Percentiles rank a stretch among this genome's conserved stretches.
These are phyloP conservation scores for Hassar affinis DNA, from an alignment of 2,113 vertebrate genomes.

Conservation along the genomic window DNA sequence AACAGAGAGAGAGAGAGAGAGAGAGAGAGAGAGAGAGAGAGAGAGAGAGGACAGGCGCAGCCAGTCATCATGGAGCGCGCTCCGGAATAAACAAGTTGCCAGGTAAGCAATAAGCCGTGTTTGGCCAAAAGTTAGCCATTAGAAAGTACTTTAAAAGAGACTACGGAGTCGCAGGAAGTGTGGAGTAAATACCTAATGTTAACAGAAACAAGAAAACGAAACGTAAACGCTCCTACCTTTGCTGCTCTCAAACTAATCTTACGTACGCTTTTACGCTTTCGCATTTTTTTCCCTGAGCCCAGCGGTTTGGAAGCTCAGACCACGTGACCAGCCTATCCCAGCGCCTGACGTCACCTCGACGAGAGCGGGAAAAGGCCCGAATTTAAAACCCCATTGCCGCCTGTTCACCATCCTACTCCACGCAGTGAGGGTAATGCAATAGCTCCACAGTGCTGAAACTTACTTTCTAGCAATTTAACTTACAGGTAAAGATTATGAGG, in stretches of 20 bases:
- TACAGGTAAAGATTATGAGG: background rate
- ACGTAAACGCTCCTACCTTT: slow-evolving; percentile 13
- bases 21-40: background rate
- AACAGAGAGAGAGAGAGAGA: background rate
- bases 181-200: background rate
- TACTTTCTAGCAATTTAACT: background rate
- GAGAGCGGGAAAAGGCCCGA: background rate
- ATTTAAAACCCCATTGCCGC: background rate
- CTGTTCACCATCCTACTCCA: too few relatives aligned
- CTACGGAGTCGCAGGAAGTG: background rate
- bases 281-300: slow-evolving; percentile 31
- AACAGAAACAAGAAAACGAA: background rate
- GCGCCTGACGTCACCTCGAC: slow-evolving; percentile 49
- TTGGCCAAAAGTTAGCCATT: too few relatives aligned
- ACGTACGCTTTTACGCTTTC: background rate
- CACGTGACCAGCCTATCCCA: slow-evolving; percentile 57
- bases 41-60: background rate
- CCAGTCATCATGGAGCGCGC: background rate
- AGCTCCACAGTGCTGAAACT: background rate
- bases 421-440: too few relatives aligned
- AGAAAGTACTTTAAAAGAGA: background rate
- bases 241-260: background rate
- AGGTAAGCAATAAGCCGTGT: background rate
- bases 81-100: background rate
- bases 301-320: slow-evolving; percentile 43